Base-by-base conservation (phyloP, 2,888 invertebrate species). In the Brenthis hecate region DNA sequence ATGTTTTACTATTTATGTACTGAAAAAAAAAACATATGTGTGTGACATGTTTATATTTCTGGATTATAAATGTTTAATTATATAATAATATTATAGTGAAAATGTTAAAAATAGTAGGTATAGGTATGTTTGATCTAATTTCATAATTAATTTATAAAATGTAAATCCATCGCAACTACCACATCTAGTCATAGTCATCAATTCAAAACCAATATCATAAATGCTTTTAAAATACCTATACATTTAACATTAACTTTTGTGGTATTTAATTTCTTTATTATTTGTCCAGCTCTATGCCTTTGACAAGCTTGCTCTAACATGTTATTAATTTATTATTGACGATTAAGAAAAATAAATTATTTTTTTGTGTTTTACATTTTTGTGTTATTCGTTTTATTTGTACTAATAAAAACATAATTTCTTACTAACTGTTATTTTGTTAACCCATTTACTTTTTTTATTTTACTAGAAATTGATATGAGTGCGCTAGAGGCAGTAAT, bases 341-440 rank as follows among this genome's bases (percentile, higher is more conserved):
- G 53, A 74, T 76, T 70, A 6, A 77, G 72, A 71, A 68, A 74
- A 81, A 79, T 80, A 83, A 82, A 83, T 80, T 80, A 81, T 81
- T 79, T 70, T 19, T 81, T 79, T 70, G 66, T 79, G 77, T 76
- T 78, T 78, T 75, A 62, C 13, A 43, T 66, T 16, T 64, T 48
- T 56, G 51, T 36, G 72, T 60, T 48, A 55, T 72, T 57, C 32
- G 14, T n/a, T 23, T 58, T 43, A 43, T n/a, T 53, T 65, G 8
- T 14, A 16, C 16, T 28, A 28, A 28, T 43, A 19, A n/a, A 36
- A 56, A n/a, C 13, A 11, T 19, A 8, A 13, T 19, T 19, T 53
- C 19, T 11, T 13, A 19, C 11, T 19, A 1, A 19, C 19, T 19
- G 1, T 19, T 19, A 16, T 53, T 53, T 19, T 53, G 14, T 13